phyloP scores from a whole-genome alignment of 2,797 vertebrate species.

The Myotis pilosus region DNA sequence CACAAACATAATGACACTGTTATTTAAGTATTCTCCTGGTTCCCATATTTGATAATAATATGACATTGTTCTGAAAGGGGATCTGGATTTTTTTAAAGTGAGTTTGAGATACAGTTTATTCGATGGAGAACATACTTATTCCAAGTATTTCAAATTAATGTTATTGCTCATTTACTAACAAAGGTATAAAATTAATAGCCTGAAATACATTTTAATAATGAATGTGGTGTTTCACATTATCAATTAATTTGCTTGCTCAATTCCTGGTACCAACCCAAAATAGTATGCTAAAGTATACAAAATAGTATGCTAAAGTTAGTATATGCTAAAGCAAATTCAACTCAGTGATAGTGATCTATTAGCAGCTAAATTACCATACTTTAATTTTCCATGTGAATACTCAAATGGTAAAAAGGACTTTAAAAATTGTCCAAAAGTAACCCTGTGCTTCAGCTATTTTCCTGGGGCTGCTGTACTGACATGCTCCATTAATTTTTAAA shows the following conservation, averaged over 20 bases:
- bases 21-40: conserved; percentile 6
- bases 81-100: background rate
- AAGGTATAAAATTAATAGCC: conserved; percentile 6
- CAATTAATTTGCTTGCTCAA: conserved; percentile 26
- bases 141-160: conserved; percentile 28
- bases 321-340: conserved; percentile 28
- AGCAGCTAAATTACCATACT: background rate
- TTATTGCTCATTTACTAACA: conserved; percentile 25
- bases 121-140: background rate
- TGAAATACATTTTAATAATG: conserved; percentile 18
- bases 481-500: conserved; percentile 47
- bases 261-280: background rate
- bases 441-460: background rate
- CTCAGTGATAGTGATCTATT: background rate
- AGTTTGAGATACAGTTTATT: conserved; percentile 17
- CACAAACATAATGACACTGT: background rate
- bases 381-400: background rate
- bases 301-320: background rate
- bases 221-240: background rate
- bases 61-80: background rate
- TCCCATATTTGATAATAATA: background rate
- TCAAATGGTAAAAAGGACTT: background rate
- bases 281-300: background rate
- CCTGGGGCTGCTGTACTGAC: background rate
- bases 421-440: conserved; percentile 1